A percentile compares a stretch with the other conserved stretches of the same genome.
These are phyloP conservation scores for Tholera decimalis DNA, from an alignment of 2,888 invertebrate genomes.

Conservation along the genomic window DNA sequence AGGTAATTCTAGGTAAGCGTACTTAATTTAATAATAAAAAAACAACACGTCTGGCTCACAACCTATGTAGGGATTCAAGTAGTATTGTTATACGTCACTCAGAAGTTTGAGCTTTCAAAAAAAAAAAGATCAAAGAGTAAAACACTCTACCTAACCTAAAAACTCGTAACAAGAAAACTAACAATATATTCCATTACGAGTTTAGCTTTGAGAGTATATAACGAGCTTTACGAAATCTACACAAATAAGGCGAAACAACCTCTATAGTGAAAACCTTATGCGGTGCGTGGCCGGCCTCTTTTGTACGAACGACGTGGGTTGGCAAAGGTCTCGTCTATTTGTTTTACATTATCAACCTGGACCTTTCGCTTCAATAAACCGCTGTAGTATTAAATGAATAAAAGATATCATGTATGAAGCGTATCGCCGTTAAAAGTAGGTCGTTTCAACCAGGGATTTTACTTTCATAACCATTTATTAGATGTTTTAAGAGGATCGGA, in stretches of 20 bases:
- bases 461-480: not conserved
- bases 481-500: conserved; percentile 19
- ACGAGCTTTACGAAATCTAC: conserved; percentile 22
- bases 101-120: too few species aligned
- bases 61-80: not conserved
- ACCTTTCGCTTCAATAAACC: conserved; percentile 35
- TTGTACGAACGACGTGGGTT: conserved; percentile 33
- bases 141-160: not conserved
- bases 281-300: conserved; percentile 17
- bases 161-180: conserved; percentile 12
- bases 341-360: conserved; percentile 63
- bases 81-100: too few species aligned
- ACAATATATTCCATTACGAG: conserved; percentile 10
- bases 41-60: too few species aligned
- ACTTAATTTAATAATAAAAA: too few species aligned
- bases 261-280: conserved; percentile 15
- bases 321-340: conserved; percentile 53
- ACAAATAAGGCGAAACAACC: conserved; percentile 33
- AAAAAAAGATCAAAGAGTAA: conserved; percentile 20
- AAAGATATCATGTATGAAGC: conserved; percentile 48
- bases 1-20: too few species aligned
- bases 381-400: conserved; percentile 50
- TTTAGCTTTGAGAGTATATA: conserved; percentile 4
- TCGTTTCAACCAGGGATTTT: not conserved
- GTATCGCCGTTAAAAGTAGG: not conserved